Conservation (phyloP, 2,113 vertebrate species). For the Rhinogobius similis region DNA sequence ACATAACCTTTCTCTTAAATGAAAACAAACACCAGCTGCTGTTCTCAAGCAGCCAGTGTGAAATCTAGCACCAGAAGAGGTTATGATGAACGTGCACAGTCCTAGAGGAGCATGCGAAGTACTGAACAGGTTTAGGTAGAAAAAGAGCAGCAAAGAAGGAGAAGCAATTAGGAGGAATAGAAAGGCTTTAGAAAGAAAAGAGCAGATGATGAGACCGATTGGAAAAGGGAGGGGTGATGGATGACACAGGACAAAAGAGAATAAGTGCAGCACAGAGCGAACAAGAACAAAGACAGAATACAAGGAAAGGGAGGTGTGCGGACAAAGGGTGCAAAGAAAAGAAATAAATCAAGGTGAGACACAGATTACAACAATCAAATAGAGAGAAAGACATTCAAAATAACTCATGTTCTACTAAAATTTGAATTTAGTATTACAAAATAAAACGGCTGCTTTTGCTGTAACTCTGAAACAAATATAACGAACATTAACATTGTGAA, state of each 20-base stretch:
- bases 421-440: no score
- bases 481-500: no score
- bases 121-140: neutral
- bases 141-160: neutral
- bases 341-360: neutral
- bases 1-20: neutral
- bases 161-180: neutral
- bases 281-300: slow-evolving; percentile 1
- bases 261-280: slow-evolving; percentile 20
- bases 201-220: slow-evolving; percentile 20
- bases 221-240: slow-evolving; percentile 17
- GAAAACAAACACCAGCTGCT: neutral
- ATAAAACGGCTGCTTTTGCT: no score
- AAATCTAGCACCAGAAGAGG: neutral
- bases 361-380: slow-evolving; percentile 7
- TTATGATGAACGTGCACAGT: neutral
- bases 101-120: neutral
- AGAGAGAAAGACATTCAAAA: no score
- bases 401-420: no score
- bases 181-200: neutral
- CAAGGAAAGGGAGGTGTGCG: slow-evolving; percentile 20
- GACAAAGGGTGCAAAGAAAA: slow-evolving; percentile 9
- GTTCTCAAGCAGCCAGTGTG: neutral
- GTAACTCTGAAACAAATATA: no score
- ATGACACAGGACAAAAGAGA: slow-evolving; percentile 24